Conservation (phyloP, 2,797 vertebrate genomes). For the Labroides dimidiatus region DNA sequence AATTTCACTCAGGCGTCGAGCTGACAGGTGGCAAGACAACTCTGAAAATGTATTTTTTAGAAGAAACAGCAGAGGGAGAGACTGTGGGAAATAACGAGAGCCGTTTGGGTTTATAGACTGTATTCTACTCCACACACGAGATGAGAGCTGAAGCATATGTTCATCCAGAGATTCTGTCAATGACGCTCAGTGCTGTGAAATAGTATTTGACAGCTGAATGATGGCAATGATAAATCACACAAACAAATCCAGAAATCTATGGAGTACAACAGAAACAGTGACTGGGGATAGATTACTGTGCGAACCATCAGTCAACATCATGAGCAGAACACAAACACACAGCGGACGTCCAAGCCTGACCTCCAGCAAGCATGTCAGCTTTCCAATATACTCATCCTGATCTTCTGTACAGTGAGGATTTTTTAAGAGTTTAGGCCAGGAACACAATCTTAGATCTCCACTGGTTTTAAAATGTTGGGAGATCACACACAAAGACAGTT, state of each 20-base stretch:
- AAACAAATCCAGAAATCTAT: slow-evolving; percentile 11
- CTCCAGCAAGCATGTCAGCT: background rate
- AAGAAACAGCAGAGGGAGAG: slow-evolving; percentile 28
- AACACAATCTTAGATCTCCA: too few species aligned
- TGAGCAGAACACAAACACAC: background rate
- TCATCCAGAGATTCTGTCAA: slow-evolving; percentile 16
- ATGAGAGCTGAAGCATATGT: background rate
- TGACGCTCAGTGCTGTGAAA: slow-evolving; percentile 29
- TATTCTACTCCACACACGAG: slow-evolving; percentile 7
- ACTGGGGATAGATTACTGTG: slow-evolving; percentile 2
- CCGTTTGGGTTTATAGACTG: slow-evolving; percentile 8
- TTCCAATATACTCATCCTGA: too few species aligned
- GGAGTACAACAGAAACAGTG: background rate
- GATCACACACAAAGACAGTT: too few species aligned
- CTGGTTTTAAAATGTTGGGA: too few species aligned
- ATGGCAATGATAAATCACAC: slow-evolving; percentile 35
- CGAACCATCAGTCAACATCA: background rate
- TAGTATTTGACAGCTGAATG: slow-evolving; percentile 37
- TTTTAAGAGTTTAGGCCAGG: too few species aligned
- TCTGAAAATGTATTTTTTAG: slow-evolving; percentile 40
- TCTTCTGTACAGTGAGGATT: too few species aligned
- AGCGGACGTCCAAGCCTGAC: background rate
- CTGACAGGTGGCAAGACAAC: slow-evolving; percentile 47
- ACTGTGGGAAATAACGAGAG: slow-evolving; percentile 20
- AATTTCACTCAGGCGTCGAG: slow-evolving; percentile 53